Conservation (phyloP, 2,113 vertebrate genomes). For the Tiliqua scincoides region DNA sequence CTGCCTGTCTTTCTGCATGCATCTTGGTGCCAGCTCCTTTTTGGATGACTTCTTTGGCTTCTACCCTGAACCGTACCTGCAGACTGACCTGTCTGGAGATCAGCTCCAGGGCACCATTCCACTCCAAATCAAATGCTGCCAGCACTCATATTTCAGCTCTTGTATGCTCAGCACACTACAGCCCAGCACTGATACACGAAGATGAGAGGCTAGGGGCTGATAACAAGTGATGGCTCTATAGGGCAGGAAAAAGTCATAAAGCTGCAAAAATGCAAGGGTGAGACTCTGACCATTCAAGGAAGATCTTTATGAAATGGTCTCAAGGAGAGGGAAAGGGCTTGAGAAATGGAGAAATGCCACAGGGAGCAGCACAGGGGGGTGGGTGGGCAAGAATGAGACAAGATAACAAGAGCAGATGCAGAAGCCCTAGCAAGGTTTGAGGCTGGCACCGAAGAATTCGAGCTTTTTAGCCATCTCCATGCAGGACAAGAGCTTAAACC, state of each 20-base stretch:
- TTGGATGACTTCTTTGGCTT: background rate
- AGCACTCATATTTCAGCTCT: background rate
- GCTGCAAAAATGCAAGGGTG: background rate
- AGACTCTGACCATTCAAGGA: background rate
- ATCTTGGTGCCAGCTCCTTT: background rate
- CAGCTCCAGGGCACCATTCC: background rate
- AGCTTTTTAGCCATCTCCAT: background rate
- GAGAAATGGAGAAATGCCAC: background rate
- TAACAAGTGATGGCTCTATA: background rate
- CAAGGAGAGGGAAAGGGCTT: too few relatives aligned
- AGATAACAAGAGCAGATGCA: background rate
- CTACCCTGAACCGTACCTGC: background rate
- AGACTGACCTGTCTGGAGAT: background rate
- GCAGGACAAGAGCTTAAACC: background rate
- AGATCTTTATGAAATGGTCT: background rate
- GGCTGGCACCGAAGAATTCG: background rate
- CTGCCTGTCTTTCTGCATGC: background rate
- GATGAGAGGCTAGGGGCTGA: background rate
- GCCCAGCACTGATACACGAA: background rate
- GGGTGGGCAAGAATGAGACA: background rate
- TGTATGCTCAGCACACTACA: background rate
- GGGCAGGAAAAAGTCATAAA: background rate
- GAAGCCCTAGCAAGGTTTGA: background rate
- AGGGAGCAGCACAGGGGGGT: background rate
- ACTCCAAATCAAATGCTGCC: background rate